Base-by-base conservation (phyloP, 92 coral and sea anemone species). In the Ricordea florida region DNA sequence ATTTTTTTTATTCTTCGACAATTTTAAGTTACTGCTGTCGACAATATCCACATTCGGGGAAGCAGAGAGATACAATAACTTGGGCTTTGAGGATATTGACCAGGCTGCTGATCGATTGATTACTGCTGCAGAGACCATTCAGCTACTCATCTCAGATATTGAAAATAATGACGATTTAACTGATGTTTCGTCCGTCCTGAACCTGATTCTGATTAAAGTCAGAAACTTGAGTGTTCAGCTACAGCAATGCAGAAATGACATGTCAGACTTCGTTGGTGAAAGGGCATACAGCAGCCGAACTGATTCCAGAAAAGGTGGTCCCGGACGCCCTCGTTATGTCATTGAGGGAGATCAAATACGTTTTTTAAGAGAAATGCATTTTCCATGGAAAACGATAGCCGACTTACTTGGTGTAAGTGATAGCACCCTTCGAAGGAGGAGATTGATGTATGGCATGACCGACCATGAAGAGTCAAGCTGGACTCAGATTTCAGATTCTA, bases 361-460 rank as follows among this genome's bases (percentile, higher is more conserved):
- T 13, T 56, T 56, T n/a, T 31, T 56, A 16, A 21, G 26, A 5
- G 10, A 27, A 21, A 21, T 22, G 15, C 26, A 52, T 10, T 52
- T 52, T n/a, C 4, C 30, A 3, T 52, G 60, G 30, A 10, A 27
- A 3, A 10, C 3, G 10, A 52, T 22, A 7, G 60, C 60, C 62
- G n/a, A 31, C 17, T 57, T 77, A 10, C 49, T 64, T 49, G 83
- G 83, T 4, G 42, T 72, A 21, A 72, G 79, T 14, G 68, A 72
- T 30, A 72, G 79, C 51, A 57, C 71, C 11, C 71, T 64, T n/a
- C 30, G 83, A 16, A 76, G 66, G 55, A 77, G 75, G 46, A 77
- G 83, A 65, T 21, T 48, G 33, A 42, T 76, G 33, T 76, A 61
- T 35, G 72, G 48, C 43, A 61, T 76, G 55, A 47, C 53, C n/a